phyloP scores from a whole-genome alignment of 2,888 invertebrate genomes.

The Andrena dorsata region DNA sequence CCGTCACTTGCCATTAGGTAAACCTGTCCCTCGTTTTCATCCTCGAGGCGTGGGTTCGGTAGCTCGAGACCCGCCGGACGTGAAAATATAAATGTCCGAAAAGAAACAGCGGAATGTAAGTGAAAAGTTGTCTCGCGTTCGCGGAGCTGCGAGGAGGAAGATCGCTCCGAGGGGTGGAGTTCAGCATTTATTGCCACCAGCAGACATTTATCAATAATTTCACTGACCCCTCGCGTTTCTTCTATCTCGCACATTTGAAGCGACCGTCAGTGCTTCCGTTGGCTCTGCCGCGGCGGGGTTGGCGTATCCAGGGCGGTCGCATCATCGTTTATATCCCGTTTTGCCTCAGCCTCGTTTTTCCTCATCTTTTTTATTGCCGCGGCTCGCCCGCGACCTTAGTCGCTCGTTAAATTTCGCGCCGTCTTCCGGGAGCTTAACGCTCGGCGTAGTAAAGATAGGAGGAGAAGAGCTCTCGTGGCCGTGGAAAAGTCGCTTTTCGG shows the following conservation, averaged over 20 bases:
- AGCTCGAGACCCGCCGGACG: neutral
- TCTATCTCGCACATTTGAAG: conserved; percentile 26
- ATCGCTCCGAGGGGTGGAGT: neutral
- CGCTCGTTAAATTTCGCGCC: conserved; percentile 69
- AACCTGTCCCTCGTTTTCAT: too few species aligned
- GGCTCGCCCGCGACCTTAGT: conserved; percentile 49
- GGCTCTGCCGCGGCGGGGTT: conserved; percentile 22
- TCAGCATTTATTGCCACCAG: neutral
- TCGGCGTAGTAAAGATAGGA: conserved; percentile 57
- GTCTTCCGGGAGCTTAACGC: conserved; percentile 68
- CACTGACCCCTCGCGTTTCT: conserved; percentile 10
- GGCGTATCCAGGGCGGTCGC: conserved; percentile 19
- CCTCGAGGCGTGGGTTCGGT: neutral
- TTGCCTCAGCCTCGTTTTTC: conserved; percentile 50
- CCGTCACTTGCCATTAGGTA: neutral
- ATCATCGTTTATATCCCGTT: conserved; percentile 62
- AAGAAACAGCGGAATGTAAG: neutral
- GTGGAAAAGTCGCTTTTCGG: conserved; percentile 52
- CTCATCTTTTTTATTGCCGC: conserved; percentile 56
- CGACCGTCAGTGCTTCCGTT: conserved; percentile 33
- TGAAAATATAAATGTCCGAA: neutral
- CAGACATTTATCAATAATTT: conserved; percentile 41
- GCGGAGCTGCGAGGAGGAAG: neutral
- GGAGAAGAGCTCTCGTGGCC: conserved; percentile 49
- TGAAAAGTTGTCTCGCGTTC: neutral